phyloP scores from a whole-genome alignment of 2,888 invertebrate genomes.

The Harpalus rubripes region DNA sequence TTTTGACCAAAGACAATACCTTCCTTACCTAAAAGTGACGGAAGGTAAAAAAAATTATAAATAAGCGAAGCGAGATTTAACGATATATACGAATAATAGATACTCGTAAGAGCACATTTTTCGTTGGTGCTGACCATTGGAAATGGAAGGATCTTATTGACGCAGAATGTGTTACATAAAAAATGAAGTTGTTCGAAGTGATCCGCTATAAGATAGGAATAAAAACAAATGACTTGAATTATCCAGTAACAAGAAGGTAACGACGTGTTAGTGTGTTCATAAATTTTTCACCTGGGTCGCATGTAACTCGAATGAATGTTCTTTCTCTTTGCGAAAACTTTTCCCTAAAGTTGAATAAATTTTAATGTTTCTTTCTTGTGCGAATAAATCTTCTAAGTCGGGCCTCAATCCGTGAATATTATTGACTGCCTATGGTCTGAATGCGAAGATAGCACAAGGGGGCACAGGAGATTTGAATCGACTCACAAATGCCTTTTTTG shows the following conservation, averaged over 20 bases:
- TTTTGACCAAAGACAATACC: too few species aligned
- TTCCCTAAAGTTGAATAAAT: slow-evolving; percentile 64
- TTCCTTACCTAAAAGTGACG: too few species aligned
- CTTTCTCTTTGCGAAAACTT: slow-evolving; percentile 54
- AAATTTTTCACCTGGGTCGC: slow-evolving; percentile 63
- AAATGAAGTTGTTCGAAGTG: slow-evolving; percentile 13
- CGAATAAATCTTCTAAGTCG: slow-evolving; percentile 62
- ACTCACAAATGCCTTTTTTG: slow-evolving; percentile 62
- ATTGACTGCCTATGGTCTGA: slow-evolving; percentile 62
- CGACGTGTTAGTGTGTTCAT: slow-evolving; percentile 64
- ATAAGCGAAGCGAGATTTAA: too few species aligned
- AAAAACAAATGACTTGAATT: slow-evolving; percentile 60
- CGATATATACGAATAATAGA: too few species aligned
- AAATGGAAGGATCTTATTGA: slow-evolving; percentile 24
- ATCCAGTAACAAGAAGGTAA: slow-evolving; percentile 54
- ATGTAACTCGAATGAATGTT: slow-evolving; percentile 63
- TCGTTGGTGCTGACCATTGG: neutral
- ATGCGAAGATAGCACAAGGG: slow-evolving; percentile 35
- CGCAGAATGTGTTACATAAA: slow-evolving; percentile 7
- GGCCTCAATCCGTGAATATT: slow-evolving; percentile 64
- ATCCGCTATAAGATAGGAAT: slow-evolving; percentile 35
- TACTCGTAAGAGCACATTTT: too few species aligned
- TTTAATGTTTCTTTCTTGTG: slow-evolving; percentile 63
- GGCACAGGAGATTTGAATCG: slow-evolving; percentile 55
- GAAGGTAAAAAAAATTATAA: too few species aligned